Evolutionary conservation across 2,797 vertebrate species (phyloP).

Genomic region (Sebastes minor): DNA sequence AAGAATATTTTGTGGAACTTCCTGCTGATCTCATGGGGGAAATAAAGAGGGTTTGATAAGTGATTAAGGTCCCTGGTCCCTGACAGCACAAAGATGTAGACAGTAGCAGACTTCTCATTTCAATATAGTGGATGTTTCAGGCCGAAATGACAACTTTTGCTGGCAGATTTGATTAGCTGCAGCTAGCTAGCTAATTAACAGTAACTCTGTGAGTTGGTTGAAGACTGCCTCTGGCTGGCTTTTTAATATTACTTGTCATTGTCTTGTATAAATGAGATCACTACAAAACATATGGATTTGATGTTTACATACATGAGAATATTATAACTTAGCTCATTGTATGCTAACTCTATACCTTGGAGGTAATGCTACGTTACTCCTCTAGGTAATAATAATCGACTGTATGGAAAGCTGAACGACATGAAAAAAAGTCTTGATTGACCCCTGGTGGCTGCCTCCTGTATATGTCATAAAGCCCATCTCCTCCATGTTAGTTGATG

Average conservation of each 20-base stretch:
- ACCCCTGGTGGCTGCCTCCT: too few relatives aligned
- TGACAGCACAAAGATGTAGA: neutral
- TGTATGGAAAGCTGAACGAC: too few relatives aligned
- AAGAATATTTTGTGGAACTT: neutral
- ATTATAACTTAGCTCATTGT: neutral
- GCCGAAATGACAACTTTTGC: neutral
- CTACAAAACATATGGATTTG: neutral
- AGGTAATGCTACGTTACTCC: neutral
- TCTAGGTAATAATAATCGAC: too few relatives aligned
- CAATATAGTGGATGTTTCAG: neutral
- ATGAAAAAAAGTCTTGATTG: too few relatives aligned
- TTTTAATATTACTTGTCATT: neutral
- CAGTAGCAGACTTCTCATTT: neutral
- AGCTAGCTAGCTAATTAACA: neutral
- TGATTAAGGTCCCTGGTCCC: neutral
- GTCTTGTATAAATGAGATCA: neutral
- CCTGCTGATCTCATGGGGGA: neutral
- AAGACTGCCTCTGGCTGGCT: neutral
- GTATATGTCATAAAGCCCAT: too few relatives aligned
- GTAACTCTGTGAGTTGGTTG: neutral
- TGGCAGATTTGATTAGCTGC: neutral
- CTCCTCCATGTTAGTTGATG: too few relatives aligned
- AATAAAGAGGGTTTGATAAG: neutral
- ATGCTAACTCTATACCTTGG: neutral
- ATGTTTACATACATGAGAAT: neutral